Evolutionary conservation across 2,797 vertebrate species (phyloP).

Genomic region (Karalla daura): DNA sequence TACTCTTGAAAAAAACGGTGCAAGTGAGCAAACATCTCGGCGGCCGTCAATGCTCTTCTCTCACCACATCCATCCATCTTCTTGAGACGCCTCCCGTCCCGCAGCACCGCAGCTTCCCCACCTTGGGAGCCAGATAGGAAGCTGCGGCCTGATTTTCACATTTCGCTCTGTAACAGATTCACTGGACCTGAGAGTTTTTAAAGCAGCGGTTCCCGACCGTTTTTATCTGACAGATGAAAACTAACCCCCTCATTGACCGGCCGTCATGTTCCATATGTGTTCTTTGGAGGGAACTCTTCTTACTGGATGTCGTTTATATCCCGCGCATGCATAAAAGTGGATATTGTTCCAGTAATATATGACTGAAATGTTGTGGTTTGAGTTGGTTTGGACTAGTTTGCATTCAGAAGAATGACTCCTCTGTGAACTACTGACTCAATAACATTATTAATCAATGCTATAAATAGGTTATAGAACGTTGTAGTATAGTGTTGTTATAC

Average conservation of each 20-base stretch:
- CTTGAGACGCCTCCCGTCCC: constrained; percentile 54
- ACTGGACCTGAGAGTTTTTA: constrained; percentile 23
- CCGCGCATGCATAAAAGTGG: too few relatives aligned
- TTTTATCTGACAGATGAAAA: background rate
- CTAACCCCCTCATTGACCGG: background rate
- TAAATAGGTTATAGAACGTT: too few relatives aligned
- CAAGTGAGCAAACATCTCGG: constrained; percentile 52
- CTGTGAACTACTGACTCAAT: too few relatives aligned
- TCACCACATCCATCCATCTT: constrained; percentile 66
- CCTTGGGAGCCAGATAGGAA: constrained; percentile 63
- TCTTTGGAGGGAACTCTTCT: background rate
- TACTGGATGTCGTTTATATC: background rate
- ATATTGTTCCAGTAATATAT: too few relatives aligned
- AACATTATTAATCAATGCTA: too few relatives aligned
- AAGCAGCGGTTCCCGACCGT: background rate
- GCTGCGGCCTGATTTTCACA: constrained; percentile 46
- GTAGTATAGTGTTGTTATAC: too few relatives aligned
- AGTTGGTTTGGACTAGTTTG: too few relatives aligned
- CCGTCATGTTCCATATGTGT: background rate
- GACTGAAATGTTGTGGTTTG: too few relatives aligned
- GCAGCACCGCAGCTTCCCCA: constrained; percentile 44
- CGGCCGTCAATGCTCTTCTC: constrained; percentile 53
- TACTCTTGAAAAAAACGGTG: constrained; percentile 32
- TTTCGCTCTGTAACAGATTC: constrained; percentile 48
- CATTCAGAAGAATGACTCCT: too few relatives aligned